These are phyloP conservation scores for Patiria pectinifera DNA, from an alignment of 53 echinoderm and acorn worm species.

Conservation along the genomic window DNA sequence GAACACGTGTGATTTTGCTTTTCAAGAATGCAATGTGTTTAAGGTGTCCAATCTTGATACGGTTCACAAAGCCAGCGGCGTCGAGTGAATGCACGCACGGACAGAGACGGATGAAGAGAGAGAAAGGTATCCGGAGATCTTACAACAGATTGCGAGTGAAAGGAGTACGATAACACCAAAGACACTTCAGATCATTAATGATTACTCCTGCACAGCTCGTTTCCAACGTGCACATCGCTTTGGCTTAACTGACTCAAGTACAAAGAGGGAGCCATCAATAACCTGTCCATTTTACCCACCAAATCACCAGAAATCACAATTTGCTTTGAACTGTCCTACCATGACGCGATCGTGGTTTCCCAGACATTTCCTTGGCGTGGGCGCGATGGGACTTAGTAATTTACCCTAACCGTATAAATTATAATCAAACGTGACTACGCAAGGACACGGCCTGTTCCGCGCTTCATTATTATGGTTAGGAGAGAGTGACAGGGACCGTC, in stretches of 20 bases:
- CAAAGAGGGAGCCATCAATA: not conserved
- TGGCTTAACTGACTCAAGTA: not conserved
- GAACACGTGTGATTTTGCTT: not conserved
- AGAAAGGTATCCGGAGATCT: not conserved
- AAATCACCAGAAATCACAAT: not conserved
- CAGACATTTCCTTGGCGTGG: not conserved
- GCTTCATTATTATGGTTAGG: not conserved
- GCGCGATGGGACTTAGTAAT: not conserved
- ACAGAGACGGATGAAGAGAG: not conserved
- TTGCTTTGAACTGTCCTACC: not conserved
- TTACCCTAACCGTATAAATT: not conserved
- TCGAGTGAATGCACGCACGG: conserved; percentile 33
- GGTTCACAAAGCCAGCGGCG: not conserved
- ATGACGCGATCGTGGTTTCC: not conserved
- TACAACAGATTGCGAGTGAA: not conserved
- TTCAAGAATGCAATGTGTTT: not conserved
- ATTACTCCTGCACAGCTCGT: not conserved
- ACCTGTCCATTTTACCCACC: not conserved
- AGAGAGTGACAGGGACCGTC: not conserved
- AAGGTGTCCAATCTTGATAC: conserved; percentile 10
- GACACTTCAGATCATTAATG: conserved; percentile 15
- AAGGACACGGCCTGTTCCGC: not conserved
- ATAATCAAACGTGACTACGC: not conserved
- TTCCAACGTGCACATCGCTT: not conserved
- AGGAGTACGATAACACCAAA: not conserved